These are phyloP conservation scores for Saccopteryx leptura DNA, from an alignment of 2,113 vertebrate genomes.

Conservation along the genomic window DNA sequence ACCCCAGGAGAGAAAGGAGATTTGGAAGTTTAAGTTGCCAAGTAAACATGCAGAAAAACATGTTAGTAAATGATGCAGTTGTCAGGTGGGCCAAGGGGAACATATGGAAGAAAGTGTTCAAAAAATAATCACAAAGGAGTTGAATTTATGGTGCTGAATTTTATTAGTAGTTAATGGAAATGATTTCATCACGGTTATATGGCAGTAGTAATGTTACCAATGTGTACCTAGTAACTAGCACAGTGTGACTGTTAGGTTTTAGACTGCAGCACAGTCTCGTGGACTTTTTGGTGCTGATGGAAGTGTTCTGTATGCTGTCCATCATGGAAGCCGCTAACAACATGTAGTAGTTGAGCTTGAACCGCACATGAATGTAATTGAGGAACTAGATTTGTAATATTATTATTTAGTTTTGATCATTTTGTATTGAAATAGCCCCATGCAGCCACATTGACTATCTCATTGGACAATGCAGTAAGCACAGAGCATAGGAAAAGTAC, in stretches of 20 bases:
- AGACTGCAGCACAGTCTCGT: too few relatives aligned
- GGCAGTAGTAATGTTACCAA: neutral
- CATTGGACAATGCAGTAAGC: neutral
- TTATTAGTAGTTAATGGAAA: neutral
- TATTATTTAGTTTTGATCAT: neutral
- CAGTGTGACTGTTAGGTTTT: neutral
- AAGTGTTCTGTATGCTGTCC: neutral
- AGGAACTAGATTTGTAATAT: neutral
- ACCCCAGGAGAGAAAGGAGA: neutral
- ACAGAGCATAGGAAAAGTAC: neutral
- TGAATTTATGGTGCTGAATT: neutral
- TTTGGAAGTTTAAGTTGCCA: neutral
- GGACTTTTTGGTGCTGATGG: too few relatives aligned
- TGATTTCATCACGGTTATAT: neutral
- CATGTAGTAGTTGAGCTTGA: rapidly evolving
- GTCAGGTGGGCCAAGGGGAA: neutral
- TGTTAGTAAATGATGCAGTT: neutral
- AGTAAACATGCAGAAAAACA: neutral
- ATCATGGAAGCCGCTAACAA: neutral
- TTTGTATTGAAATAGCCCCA: neutral
- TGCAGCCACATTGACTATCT: neutral
- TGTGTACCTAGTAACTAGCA: neutral
- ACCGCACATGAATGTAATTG: neutral
- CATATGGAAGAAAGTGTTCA: neutral
- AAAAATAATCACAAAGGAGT: neutral